A percentile compares a stretch with the other conserved stretches of the same genome.
Evolutionary conservation across 53 echinoderm and acorn worm genomes (phyloP).

Genomic region (Patiria pectinifera): DNA sequence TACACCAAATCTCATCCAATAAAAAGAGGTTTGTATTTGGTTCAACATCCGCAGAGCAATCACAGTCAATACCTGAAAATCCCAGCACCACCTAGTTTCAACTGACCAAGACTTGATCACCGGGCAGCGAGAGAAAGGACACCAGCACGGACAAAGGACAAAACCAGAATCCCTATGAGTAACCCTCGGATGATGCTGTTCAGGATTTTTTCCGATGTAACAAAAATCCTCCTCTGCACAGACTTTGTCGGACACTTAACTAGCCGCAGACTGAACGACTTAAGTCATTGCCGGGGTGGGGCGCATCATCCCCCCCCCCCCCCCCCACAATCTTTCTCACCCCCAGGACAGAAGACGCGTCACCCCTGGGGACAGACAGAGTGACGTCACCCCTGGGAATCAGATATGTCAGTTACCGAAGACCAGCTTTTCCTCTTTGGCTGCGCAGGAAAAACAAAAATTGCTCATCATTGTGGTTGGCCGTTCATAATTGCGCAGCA

Average conservation of each 20-base stretch:
- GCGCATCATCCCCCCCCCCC: neutral
- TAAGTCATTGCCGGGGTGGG: slow-evolving; percentile 30
- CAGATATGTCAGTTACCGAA: neutral
- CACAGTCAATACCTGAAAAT: neutral
- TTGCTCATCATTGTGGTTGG: neutral
- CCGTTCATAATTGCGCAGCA: neutral
- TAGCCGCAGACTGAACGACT: neutral
- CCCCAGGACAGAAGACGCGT: neutral
- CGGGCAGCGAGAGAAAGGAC: neutral
- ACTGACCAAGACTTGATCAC: neutral
- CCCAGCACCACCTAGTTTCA: too few relatives aligned
- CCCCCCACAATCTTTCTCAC: neutral
- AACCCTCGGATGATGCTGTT: slow-evolving; percentile 1
- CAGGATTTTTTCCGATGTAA: neutral
- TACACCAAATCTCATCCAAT: neutral
- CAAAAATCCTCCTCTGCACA: neutral
- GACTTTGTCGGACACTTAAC: neutral
- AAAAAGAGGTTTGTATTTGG: neutral
- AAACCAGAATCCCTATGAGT: neutral
- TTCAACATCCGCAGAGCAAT: neutral
- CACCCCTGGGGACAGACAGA: neutral
- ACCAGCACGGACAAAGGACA: neutral
- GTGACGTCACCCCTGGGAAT: neutral
- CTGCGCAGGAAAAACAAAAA: neutral
- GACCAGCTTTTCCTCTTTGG: neutral